Evolutionary conservation across 2,797 vertebrate species (phyloP).

Genomic region (Ambastaia sidthimunki): DNA sequence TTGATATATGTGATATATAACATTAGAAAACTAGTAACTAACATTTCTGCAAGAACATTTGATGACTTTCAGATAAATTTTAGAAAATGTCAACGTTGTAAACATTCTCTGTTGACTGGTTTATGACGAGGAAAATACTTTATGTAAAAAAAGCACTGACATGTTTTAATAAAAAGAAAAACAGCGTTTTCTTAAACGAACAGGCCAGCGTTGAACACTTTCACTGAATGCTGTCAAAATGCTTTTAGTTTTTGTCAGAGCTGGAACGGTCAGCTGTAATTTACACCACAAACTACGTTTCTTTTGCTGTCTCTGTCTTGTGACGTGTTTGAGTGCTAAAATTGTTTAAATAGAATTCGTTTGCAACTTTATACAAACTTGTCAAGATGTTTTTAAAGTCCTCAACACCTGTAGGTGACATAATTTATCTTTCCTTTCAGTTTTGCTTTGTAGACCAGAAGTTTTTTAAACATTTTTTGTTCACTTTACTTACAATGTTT

Average conservation of each 20-base stretch:
- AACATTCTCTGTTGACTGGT: too few species aligned
- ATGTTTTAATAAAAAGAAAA: slow-evolving; percentile 35
- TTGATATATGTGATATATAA: too few species aligned
- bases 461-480: not conserved
- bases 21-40: too few species aligned
- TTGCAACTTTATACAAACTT: not conserved
- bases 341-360: not conserved
- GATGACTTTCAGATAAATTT: too few species aligned
- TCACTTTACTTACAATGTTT: not conserved
- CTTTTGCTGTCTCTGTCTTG: not conserved
- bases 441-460: not conserved
- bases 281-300: not conserved
- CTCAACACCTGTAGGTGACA: too few species aligned
- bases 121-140: not conserved
- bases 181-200: not conserved
- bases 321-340: not conserved
- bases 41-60: too few species aligned
- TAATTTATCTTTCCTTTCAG: too few species aligned
- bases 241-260: slow-evolving; percentile 22
- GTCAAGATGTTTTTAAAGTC: not conserved
- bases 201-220: not conserved
- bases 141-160: not conserved
- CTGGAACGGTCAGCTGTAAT: not conserved
- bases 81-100: too few species aligned
- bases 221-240: slow-evolving; percentile 21